Percentiles rank a stretch among this genome's conserved stretches.
phyloP scores from a whole-genome alignment of 2,888 invertebrate genomes.

The Iselma pallidipennis region DNA sequence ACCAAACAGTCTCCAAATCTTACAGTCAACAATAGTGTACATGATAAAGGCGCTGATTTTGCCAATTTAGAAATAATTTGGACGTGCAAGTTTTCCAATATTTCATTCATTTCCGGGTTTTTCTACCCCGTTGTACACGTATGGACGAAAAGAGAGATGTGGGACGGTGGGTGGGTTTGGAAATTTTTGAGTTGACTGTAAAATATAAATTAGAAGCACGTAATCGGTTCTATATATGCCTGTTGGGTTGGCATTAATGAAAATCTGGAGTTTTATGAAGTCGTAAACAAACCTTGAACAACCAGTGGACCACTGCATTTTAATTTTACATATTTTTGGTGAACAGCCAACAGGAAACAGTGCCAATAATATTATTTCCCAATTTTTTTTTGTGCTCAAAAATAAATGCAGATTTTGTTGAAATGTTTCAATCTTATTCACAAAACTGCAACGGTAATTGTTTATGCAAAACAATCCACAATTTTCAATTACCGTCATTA shows the following conservation, averaged over 20 bases:
- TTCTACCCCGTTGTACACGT: neutral
- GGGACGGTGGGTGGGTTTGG: too few relatives aligned
- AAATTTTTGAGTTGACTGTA: neutral
- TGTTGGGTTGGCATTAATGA: neutral
- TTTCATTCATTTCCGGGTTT: neutral
- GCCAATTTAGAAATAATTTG: neutral
- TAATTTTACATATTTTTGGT: neutral
- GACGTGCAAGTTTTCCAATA: neutral
- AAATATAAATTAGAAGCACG: neutral
- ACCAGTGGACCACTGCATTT: neutral
- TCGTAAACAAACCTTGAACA: neutral
- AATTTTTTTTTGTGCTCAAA: too few relatives aligned
- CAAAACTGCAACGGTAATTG: too few relatives aligned
- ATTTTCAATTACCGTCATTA: too few relatives aligned
- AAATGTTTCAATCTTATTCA: too few relatives aligned
- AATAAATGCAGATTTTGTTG: too few relatives aligned
- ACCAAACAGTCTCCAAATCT: neutral
- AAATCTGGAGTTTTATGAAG: neutral
- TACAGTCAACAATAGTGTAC: neutral
- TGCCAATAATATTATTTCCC: too few relatives aligned
- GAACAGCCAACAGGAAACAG: neutral
- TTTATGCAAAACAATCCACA: too few relatives aligned
- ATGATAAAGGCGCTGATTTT: neutral
- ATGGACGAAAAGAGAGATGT: too few relatives aligned
- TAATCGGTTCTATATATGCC: neutral